Conservation (phyloP, 2,797 vertebrate species). For the Anguilla pacifica region DNA sequence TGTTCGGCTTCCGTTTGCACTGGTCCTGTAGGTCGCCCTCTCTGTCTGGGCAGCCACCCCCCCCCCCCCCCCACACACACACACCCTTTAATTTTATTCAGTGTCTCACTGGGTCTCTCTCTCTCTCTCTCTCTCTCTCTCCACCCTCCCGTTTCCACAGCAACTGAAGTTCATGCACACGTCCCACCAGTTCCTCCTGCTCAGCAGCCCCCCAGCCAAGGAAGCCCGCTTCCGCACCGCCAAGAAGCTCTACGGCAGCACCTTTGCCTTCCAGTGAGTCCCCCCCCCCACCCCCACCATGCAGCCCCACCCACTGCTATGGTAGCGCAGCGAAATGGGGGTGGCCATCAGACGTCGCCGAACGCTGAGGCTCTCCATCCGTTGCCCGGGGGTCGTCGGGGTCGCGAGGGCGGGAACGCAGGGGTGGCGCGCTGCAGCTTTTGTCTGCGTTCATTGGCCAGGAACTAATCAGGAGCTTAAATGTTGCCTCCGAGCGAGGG, state of each 20-base stretch:
- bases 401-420: background rate
- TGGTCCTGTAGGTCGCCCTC: background rate
- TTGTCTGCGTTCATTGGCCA: background rate
- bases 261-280: conserved; percentile 98
- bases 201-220: conserved; percentile 98
- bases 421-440: background rate
- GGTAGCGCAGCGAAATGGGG: background rate
- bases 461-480: conserved; percentile 12
- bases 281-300: background rate
- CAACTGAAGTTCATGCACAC: conserved; percentile 99
- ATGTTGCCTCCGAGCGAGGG: background rate
- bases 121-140: conserved; percentile 59
- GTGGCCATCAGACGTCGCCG: background rate
- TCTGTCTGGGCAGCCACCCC: background rate
- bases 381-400: background rate
- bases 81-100: background rate
- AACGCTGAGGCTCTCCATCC: background rate
- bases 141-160: conserved; percentile 62
- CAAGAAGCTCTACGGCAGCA: conserved; percentile 99
- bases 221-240: conserved; percentile 97
- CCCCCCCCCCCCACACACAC: background rate
- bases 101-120: background rate
- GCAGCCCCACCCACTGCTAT: background rate
- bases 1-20: background rate
- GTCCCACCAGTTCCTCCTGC: conserved; percentile 98